phyloP scores from a whole-genome alignment of 2,797 vertebrate species.

The Novumbra hubbsi region DNA sequence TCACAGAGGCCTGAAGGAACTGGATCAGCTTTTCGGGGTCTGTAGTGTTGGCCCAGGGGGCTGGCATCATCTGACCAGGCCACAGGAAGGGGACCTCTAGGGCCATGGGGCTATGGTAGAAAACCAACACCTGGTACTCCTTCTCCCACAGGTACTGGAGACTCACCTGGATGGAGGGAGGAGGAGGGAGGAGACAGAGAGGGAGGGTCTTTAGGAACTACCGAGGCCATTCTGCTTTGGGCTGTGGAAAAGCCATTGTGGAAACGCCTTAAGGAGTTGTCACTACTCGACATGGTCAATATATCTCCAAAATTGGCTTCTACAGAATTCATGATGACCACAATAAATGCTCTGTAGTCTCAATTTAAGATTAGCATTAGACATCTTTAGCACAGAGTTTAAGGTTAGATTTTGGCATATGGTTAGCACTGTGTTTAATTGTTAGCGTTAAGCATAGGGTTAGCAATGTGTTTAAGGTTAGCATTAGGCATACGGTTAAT shows the following conservation, averaged over 20 bases:
- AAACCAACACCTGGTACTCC: slow-evolving; percentile 93
- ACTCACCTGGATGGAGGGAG: slow-evolving; percentile 69
- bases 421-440: too few species aligned
- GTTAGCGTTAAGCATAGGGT: too few species aligned
- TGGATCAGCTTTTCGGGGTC: slow-evolving; percentile 96
- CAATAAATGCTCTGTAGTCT: too few species aligned
- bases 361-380: too few species aligned
- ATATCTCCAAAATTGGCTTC: too few species aligned
- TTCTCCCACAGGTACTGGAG: slow-evolving; percentile 97
- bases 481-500: too few species aligned
- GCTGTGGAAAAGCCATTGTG: background rate
- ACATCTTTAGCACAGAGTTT: too few species aligned
- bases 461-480: too few species aligned
- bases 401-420: too few species aligned
- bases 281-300: too few species aligned
- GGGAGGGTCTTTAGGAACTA: background rate
- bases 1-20: slow-evolving; percentile 92
- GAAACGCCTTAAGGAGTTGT: background rate
- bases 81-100: slow-evolving; percentile 94
- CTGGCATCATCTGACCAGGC: slow-evolving; percentile 99
- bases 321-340: too few species aligned
- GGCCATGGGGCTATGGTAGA: slow-evolving; percentile 96
- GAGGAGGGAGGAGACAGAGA: background rate
- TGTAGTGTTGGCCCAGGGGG: slow-evolving; percentile 97
- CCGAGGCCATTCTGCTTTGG: background rate